Evolutionary conservation across 1,140 invertebrate genomes (phyloP), one percentile per base, ranked within the genome.

Genomic region (Heterodera carotae): DNA sequence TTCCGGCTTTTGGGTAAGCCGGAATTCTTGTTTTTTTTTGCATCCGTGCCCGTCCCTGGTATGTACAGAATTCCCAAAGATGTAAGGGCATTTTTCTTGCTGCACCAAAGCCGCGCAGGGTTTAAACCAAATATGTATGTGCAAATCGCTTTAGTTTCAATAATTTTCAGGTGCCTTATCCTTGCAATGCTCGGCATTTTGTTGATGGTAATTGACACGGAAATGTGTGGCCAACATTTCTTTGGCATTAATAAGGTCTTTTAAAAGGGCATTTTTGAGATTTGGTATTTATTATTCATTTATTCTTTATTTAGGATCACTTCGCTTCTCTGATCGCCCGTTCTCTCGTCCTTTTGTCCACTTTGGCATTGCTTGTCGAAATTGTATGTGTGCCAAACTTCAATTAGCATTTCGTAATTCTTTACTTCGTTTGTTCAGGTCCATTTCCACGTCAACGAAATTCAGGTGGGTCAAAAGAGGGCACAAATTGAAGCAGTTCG

Each of bases 391-490:
- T 1, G 39, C 12, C 2, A 43, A 43, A 43, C 12, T 43, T 43
- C 12, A 43, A 8, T 43, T n/a, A n/a, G n/a, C n/a, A n/a, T n/a
- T 43, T 43, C 6, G 4, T 39, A 18, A 53, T 53, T 53, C 18
- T 53, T 53, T 53, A 39, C 4, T 39, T 22, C 48, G 3, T 15
- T 4, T 56, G 48, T 56, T 56, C 3, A 56, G 48, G 74, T 86
- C 56, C 80, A 79, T 64, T 86, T 81, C 68, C 85, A 86, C 77
- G 60, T 84, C 4, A 86, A 86, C 75, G 85, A 86, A 73, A 80
- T 86, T 62, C 68, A 82, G 79, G 85, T 87, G 76, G 29, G 71
- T 60, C 48, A 22, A 18, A 22, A 15, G 1, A n/a, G 29, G 7
- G 60, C 60, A 62, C 60, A 31, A 62, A 62, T 62, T 1, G n/a